These are phyloP conservation scores for Sialia sialis DNA, from an alignment of 2,113 vertebrate species.

Conservation along the genomic window DNA sequence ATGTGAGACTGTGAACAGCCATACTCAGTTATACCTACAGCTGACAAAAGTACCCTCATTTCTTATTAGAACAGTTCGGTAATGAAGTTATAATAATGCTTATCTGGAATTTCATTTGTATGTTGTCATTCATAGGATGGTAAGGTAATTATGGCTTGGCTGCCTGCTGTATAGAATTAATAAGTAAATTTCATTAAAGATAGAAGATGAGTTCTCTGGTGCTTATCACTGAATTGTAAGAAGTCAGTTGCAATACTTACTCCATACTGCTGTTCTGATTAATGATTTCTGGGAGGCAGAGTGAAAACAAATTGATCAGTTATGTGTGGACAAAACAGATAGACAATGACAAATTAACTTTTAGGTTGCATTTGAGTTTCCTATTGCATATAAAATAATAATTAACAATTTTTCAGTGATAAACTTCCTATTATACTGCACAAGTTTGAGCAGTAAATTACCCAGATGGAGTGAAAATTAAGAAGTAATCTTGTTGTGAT, in stretches of 20 bases:
- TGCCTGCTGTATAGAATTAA: neutral
- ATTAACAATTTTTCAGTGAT: neutral
- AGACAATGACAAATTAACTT: neutral
- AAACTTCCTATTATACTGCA: neutral
- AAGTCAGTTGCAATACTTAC: neutral
- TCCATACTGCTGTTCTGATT: neutral
- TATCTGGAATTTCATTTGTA: neutral
- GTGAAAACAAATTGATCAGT: neutral
- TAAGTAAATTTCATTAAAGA: neutral
- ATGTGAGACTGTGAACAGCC: neutral
- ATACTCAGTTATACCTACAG: neutral
- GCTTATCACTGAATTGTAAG: neutral
- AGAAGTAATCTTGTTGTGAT: neutral
- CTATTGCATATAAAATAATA: neutral
- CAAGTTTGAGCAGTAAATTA: neutral
- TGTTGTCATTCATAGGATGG: neutral
- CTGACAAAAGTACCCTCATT: neutral
- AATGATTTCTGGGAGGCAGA: neutral
- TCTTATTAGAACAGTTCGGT: neutral
- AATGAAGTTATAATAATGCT: neutral
- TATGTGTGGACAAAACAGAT: neutral
- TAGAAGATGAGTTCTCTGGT: neutral
- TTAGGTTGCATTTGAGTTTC: neutral
- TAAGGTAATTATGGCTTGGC: neutral
- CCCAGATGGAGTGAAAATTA: neutral